A percentile compares a stretch with the other conserved stretches of the same genome.
phyloP scores from a whole-genome alignment of 2,888 invertebrate genomes.

The Anarsia innoxiella region DNA sequence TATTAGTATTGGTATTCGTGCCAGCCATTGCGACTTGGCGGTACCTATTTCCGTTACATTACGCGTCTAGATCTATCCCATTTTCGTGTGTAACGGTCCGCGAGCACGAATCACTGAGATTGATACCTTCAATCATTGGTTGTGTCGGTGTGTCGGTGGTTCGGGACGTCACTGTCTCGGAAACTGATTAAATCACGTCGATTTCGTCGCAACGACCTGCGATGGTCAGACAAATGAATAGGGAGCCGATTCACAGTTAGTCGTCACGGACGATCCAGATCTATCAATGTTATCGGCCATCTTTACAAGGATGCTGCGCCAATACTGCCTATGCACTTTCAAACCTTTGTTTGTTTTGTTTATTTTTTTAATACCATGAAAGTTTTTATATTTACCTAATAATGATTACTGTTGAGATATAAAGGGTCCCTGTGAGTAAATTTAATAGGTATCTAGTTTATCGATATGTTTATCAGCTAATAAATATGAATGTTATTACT shows the following conservation, averaged over 20 bases:
- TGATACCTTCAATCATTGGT: slow-evolving; percentile 66
- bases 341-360: no score
- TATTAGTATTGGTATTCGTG: slow-evolving; percentile 64
- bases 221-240: slow-evolving; percentile 47
- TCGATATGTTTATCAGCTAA: no score
- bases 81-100: slow-evolving; percentile 60
- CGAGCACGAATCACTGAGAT: slow-evolving; percentile 65
- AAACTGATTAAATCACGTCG: slow-evolving; percentile 72
- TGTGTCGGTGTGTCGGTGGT: slow-evolving; percentile 28
- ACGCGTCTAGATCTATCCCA: slow-evolving; percentile 64
- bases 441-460: no score
- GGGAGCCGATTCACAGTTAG: slow-evolving; percentile 51
- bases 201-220: slow-evolving; percentile 44
- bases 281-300: slow-evolving; percentile 35
- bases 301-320: slow-evolving; percentile 34
- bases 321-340: no score
- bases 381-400: no score
- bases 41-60: slow-evolving; percentile 69
- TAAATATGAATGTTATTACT: no score
- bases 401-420: no score
- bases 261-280: slow-evolving; percentile 59
- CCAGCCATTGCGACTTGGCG: slow-evolving; percentile 59
- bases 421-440: no score
- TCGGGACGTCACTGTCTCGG: slow-evolving; percentile 55
- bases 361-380: no score